Evolutionary conservation across 2,888 invertebrate genomes (phyloP).

Genomic region (Apodemia mormo): DNA sequence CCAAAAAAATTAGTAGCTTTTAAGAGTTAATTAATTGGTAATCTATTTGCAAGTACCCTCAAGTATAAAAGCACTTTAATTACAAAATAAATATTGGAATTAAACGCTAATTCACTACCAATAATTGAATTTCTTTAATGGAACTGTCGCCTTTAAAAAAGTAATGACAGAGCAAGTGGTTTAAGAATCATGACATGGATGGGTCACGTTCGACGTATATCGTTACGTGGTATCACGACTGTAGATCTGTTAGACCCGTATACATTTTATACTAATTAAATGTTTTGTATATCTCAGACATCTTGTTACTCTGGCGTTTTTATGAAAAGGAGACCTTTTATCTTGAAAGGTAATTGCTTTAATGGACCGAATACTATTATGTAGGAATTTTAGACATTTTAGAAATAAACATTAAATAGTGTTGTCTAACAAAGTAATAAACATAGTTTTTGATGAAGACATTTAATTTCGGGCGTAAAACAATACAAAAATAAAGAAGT

Average conservation of each 20-base stretch:
- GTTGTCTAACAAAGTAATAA: not conserved
- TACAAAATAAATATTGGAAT: conserved; percentile 19
- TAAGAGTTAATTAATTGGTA: not conserved
- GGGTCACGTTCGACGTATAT: conserved; percentile 48
- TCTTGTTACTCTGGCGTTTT: conserved; percentile 12
- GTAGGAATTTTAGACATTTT: too few species aligned
- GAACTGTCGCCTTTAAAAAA: conserved; percentile 2
- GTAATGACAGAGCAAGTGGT: conserved; percentile 22
- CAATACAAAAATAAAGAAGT: not conserved
- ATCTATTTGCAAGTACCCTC: not conserved
- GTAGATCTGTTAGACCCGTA: conserved; percentile 40
- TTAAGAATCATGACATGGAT: conserved; percentile 39
- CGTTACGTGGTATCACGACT: conserved; percentile 40
- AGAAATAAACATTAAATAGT: not conserved
- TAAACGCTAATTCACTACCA: conserved; percentile 5
- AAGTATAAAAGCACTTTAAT: not conserved
- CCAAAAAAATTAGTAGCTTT: not conserved
- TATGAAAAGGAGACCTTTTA: conserved; percentile 14
- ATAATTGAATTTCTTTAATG: conserved; percentile 10
- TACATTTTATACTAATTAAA: conserved; percentile 48
- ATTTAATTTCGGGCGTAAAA: not conserved
- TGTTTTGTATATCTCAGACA: conserved; percentile 36
- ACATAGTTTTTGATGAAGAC: not conserved
- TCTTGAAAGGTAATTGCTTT: conserved; percentile 4
- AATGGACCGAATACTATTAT: not conserved